Evolutionary conservation across 2,113 vertebrate species (phyloP), one percentile per base, ranked within the genome.

Genomic region (Xenus cinereus): DNA sequence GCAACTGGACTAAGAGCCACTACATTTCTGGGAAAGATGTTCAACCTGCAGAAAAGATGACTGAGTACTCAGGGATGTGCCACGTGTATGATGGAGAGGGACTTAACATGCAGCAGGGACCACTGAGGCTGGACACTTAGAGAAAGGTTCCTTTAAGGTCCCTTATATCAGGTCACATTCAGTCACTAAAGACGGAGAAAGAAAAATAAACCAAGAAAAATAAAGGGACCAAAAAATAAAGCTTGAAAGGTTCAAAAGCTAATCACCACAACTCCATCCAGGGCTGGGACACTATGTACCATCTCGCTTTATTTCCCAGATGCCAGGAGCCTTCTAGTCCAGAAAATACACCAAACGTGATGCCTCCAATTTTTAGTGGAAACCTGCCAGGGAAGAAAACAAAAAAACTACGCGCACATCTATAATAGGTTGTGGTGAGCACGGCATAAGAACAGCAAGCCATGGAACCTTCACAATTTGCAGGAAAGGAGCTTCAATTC

Each of bases 291-390:
- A 2, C 60, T 18, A 4, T 56, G 7, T 16, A 97, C 87, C 3
- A 57, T 82, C 4, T 98, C 69, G 33, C 26, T 87, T 6, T 96
- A 74, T 10, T 14, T 92, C 84, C 97, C 97, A 33, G 91, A 95
- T 30, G 75, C 97, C 98, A 99, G 93, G 59, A 32, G 97, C 91
- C 41, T 99, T 98, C 74, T 30, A 78, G 51, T 60, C 46, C 74
- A 73, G 66, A 96, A 97, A 98, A 96, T 98, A 98, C 78, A 99
- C 97, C 95, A 99, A 43, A 87, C 98, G 97, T 32, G 93, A 97
- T 1, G 87, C 73, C 56, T 98, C 94, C 7, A 85, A 97, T 18
- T 90, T 88, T 95, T 37, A 98, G 89, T 72, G 72, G 67, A 86
- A 86, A 80, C 19, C 30, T 53, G 54, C 79, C 91, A 89, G 39